phyloP scores from a whole-genome alignment of 1,140 invertebrate species.

The Arion vulgaris region DNA sequence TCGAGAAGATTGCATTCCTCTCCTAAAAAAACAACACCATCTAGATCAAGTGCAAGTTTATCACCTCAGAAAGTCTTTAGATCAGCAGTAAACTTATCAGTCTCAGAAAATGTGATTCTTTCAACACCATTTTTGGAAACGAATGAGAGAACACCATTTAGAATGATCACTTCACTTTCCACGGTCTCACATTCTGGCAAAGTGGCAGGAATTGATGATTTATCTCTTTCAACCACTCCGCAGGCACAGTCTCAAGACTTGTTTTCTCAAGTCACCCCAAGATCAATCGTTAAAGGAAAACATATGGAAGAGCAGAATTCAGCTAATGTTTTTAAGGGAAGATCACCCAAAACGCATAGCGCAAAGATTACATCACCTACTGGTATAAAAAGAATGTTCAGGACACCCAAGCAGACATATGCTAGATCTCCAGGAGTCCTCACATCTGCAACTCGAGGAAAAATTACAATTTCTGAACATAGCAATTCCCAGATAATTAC shows the following conservation, averaged over 20 bases:
- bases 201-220: neutral
- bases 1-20: constrained; percentile 1
- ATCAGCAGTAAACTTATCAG: neutral
- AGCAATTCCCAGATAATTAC: constrained; percentile 22
- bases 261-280: constrained; percentile 20
- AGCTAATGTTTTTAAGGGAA: neutral
- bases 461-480: neutral
- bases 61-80: neutral
- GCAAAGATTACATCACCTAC: constrained; percentile 12
- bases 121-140: neutral
- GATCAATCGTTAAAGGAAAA: neutral
- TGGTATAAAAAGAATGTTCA: constrained; percentile 39
- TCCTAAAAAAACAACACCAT: neutral
- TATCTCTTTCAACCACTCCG: neutral
- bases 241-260: constrained; percentile 6
- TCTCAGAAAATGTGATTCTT: neutral
- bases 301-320: constrained; percentile 16
- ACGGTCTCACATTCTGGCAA: neutral
- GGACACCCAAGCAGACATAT: constrained; percentile 38
- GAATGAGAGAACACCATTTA: neutral
- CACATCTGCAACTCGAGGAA: constrained; percentile 2
- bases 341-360: neutral
- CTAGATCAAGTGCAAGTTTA: neutral
- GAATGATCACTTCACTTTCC: neutral
- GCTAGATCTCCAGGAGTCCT: neutral